Base-by-base conservation (phyloP, 1,140 invertebrate species). In the Anastrepha obliqua region DNA sequence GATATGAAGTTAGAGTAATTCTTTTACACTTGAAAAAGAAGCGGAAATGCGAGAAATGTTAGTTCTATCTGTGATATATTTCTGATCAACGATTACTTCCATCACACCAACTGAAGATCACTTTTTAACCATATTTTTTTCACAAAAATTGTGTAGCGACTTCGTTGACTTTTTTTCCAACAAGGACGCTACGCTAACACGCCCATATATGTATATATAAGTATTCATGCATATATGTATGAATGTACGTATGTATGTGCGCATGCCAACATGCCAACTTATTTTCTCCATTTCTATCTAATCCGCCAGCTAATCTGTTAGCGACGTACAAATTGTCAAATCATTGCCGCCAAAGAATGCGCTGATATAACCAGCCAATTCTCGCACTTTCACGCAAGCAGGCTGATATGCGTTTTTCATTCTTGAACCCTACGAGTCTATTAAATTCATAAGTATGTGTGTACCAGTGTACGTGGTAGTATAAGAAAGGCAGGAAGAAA, bases 351-450 rank as follows among this genome's bases (percentile, higher is more conserved):
- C 47, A 55, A 47, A 74, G 4, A 44, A 4, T 42, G 44, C 44
- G 70, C 70, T 74, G 42, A 47, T 29, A 44, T 74, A 74, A 55
- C 74, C 44, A 81, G 74, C 74, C 42, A 81, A 81, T 29, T 55
- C 47, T 29, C 9, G 8, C 15, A 39, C n/a, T 55, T 47, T 29
- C 47, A 55, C n/a, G 74, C 47, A 29, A 81, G 17, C 9, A 29
- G 74, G 47, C 44, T 81, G 74, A 81, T 17, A 81, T 4, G 44
- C 47, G 17, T 81, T 55, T 81, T 55, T 58, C 44, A 58, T 55
- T 9, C 6, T 20, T 17, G 4, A 3, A 47, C 44, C 1, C 39
- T 44, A 51, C 29, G 29, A 29, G 29, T 29, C 29, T 29, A 29
- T 29, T 29, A 29, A 0, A 29, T 51, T 47, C 15, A 29, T 58